These are phyloP conservation scores for Falcunculus frontatus DNA, from an alignment of 2,113 vertebrate genomes.

Conservation along the genomic window DNA sequence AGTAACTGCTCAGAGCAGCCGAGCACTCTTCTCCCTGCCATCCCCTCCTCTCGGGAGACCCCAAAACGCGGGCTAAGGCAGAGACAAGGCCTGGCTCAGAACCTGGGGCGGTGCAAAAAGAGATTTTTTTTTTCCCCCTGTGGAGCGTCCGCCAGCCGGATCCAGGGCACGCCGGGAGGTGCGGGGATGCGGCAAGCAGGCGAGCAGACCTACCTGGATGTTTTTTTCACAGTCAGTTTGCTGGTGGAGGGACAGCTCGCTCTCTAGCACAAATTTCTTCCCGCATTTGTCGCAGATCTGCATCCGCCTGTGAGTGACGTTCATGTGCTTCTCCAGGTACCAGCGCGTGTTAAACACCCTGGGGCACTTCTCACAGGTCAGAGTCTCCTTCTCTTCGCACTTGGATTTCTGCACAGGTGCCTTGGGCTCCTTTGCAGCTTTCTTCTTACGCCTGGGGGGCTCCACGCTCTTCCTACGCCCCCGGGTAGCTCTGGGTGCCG, in stretches of 20 bases:
- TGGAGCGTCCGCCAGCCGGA: not conserved
- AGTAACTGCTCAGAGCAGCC: not conserved
- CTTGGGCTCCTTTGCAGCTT: constrained; percentile 77
- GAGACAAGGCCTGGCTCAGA: not conserved
- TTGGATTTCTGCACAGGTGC: constrained; percentile 78
- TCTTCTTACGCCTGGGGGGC: constrained; percentile 82
- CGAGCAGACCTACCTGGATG: constrained; percentile 89
- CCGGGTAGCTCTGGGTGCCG: constrained; percentile 81
- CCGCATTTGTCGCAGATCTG: constrained; percentile 99
- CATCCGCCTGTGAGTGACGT: constrained; percentile 96
- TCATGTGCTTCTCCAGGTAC: constrained; percentile 99
- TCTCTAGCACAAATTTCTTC: constrained; percentile 98
- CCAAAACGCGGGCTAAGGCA: not conserved
- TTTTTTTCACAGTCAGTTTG: constrained; percentile 99
- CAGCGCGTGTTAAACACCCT: constrained; percentile 98
- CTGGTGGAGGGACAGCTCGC: constrained; percentile 97
- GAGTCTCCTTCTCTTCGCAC: constrained; percentile 91
- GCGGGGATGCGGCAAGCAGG: constrained; percentile 47
- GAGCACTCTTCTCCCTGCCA: not conserved
- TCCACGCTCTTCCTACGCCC: constrained; percentile 83
- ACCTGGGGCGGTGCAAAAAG: not conserved
- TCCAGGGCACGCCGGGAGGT: constrained; percentile 43
- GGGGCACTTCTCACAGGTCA: constrained; percentile 97
- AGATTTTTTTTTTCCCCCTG: constrained; percentile 27
- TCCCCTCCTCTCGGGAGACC: not conserved